Evolutionary conservation across 2,888 invertebrate genomes (phyloP), one percentile per base, ranked within the genome.

Genomic region (Diaperis boleti): DNA sequence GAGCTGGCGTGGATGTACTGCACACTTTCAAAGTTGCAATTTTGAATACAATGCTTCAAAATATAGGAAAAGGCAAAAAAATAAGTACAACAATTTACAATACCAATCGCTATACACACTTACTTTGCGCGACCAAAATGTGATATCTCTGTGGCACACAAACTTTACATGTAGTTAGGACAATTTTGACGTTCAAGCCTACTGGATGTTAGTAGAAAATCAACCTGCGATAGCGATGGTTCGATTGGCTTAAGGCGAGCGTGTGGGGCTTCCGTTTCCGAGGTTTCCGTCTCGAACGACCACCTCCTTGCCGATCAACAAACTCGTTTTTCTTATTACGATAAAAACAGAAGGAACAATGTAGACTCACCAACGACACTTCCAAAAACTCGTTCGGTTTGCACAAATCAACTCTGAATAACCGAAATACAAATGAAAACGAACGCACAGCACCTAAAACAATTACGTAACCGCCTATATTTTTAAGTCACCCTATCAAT

Each of bases 391-490:
- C 15, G 47, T 49, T 52, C 39, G 37, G 52, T 41, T 55, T 55
- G 55, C 55, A 55, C 55, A 55, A 55, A 55, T 42, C 31, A 55
- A 55, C 33, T 37, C 26, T 37, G 14, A 29, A 55, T 13, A 20
- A 42, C 45, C 3, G 35, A 17, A 37, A 57, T 20, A 62, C 44
- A 26, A 52, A 59, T n/a, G 18, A 15, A 29, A 55, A 17, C 20
- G 59, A 72, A 73, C 72, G 72, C 72, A 73, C 73, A 75, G 74
- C 74, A 75, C 73, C 72, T 75, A 73, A 64, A 65, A 67, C 67
- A 65, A 62, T 59, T 42, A 65, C 41, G 55, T 17, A 62, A 61
- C 35, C 59, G 52, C 50, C 50, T 69, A 66, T 60, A 64, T 65
- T 67, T 47, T 61, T 65, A 56, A 59, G 67, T 49, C 47, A 55